Base-by-base conservation (phyloP, 2,888 invertebrate species). In the Linnaemya tessellans region DNA sequence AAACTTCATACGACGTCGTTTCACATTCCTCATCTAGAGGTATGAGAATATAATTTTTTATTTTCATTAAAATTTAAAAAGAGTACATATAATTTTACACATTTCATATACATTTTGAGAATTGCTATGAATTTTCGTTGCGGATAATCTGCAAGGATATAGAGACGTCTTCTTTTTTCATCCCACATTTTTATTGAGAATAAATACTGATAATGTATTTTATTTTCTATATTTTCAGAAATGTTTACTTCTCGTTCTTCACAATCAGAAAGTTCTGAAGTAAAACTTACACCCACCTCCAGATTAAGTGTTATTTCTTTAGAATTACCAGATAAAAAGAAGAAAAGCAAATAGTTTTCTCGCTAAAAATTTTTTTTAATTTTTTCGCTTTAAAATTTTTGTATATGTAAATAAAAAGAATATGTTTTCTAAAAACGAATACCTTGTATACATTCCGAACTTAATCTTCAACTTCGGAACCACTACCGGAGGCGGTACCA, bases 391-490 rank as follows among this genome's bases (percentile, higher is more conserved):
- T 35, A 41, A 64, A 84, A 80, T 70, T 80, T 62, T 41, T 35
- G 38, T 38, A n/a, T 58, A 22, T 54, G 51, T 49, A 81, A 84
- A 73, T 74, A 77, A 75, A 83, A 43, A 71, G 22, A 77, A 84
- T 38, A 71, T 35, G 7, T 35, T 30, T 68, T 46, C 56, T 41
- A 60, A 62, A 56, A 49, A 51, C 1, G 65, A 75, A 35, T 68
- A 54, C 46, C 54, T 51, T 67, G 35, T 20, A 30, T 49, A 41
- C 38, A 22, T 20, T 10, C 9, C 1, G 10, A 60, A 30, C 3
- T 74, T 86, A 88, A 41, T 87, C 86, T 60, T 87, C 87, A 9
- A 18, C 85, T 75, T 90, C 92, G 0, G 93, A 93, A 3, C 93
- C 92, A 68, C 92, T 92, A n/a, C 90, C 92, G 18, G 92, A 81